These are phyloP conservation scores for Haemorhous mexicanus DNA, from an alignment of 2,113 vertebrate genomes.

Conservation along the genomic window DNA sequence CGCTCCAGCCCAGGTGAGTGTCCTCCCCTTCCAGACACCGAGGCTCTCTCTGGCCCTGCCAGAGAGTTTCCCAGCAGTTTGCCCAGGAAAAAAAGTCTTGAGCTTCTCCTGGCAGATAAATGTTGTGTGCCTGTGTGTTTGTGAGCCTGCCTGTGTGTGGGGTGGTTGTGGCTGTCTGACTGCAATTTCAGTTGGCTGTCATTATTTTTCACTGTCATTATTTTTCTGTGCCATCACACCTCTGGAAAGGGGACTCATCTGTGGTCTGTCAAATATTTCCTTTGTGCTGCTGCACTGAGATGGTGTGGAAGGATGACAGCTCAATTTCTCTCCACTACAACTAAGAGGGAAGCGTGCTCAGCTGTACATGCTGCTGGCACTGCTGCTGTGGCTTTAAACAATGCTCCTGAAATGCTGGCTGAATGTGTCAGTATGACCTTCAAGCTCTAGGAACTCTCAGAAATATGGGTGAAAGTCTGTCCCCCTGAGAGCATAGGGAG, in stretches of 20 bases:
- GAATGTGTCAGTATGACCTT: background rate
- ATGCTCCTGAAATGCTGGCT: background rate
- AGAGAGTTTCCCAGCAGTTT: background rate
- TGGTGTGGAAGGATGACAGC: background rate
- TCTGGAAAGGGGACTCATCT: background rate
- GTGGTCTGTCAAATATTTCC: slow-evolving; percentile 15
- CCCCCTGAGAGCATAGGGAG: background rate
- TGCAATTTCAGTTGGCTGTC: background rate
- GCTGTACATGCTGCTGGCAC: background rate
- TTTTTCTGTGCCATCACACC: background rate
- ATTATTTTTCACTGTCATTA: background rate
- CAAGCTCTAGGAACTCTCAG: background rate
- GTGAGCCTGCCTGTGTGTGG: background rate
- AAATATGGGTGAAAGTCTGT: background rate
- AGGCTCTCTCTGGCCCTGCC: background rate
- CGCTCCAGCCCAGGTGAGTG: background rate
- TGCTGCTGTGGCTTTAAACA: background rate
- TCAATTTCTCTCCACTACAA: background rate
- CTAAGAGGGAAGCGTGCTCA: background rate
- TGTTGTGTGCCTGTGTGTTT: background rate
- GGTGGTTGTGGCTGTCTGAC: background rate
- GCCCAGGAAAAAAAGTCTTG: background rate
- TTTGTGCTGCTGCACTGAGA: background rate
- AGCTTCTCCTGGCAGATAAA: background rate
- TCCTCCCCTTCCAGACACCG: background rate